Percentiles rank a stretch among this genome's conserved stretches.
Evolutionary conservation across 2,888 invertebrate species (phyloP).

Genomic region (Melanargia galathea): DNA sequence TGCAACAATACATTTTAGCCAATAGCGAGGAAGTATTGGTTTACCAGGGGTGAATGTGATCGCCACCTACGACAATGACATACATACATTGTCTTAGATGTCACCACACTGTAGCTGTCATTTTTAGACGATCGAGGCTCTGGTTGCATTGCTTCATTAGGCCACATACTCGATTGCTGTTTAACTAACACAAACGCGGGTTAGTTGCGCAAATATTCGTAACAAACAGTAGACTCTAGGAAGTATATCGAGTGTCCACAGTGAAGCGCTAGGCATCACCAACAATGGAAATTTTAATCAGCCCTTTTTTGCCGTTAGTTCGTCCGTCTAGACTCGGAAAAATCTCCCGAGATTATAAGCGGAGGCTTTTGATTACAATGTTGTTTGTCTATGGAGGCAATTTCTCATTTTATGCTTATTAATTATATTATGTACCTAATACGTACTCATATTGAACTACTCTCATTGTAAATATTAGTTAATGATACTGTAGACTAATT

Average conservation of each 20-base stretch:
- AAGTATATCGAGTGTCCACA: constrained; percentile 34
- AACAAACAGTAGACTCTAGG: neutral
- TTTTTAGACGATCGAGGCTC: too few relatives aligned
- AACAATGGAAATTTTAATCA: constrained; percentile 78
- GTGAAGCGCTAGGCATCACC: constrained; percentile 48
- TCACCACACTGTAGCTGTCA: too few relatives aligned
- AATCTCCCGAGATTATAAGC: constrained; percentile 60
- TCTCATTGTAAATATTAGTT: too few relatives aligned
- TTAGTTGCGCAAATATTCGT: neutral
- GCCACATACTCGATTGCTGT: neutral
- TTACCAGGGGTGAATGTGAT: too few relatives aligned
- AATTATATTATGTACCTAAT: neutral
- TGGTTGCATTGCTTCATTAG: neutral
- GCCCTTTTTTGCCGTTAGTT: constrained; percentile 67
- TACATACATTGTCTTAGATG: too few relatives aligned
- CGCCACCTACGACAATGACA: too few relatives aligned
- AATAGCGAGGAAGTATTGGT: too few relatives aligned
- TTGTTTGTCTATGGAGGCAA: constrained; percentile 41
- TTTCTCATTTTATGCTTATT: constrained; percentile 37
- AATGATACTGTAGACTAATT: too few relatives aligned
- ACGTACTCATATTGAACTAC: neutral
- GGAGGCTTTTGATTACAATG: constrained; percentile 51
- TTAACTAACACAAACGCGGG: neutral
- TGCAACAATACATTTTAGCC: too few relatives aligned
- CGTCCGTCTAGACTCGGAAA: constrained; percentile 71